These are phyloP conservation scores for Pristionchus japonicus DNA, from an alignment of 2,888 invertebrate genomes.

Conservation along the genomic window DNA sequence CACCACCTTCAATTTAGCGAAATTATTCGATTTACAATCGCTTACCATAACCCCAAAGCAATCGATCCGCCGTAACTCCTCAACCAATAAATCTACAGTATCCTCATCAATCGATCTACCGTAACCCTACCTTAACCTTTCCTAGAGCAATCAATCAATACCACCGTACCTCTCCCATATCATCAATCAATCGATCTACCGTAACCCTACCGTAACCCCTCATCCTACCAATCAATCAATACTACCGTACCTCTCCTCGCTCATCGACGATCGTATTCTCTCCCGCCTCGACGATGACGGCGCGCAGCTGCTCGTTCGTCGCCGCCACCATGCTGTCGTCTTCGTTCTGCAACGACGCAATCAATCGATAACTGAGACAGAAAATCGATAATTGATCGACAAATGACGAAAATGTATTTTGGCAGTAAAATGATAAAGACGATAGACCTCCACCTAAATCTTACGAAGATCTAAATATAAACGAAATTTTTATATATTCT, in stretches of 20 bases:
- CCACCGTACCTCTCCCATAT: constrained; percentile 46
- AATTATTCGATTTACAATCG: background rate
- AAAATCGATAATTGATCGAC: background rate
- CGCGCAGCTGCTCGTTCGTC: constrained; percentile 25
- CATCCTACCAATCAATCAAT: background rate
- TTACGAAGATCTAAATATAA: too few relatives aligned
- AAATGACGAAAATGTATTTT: background rate
- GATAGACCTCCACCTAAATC: too few relatives aligned
- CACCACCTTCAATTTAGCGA: background rate
- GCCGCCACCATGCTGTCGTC: constrained; percentile 46
- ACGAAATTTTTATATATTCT: too few relatives aligned
- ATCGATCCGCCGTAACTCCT: too few relatives aligned
- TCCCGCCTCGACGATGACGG: constrained; percentile 33
- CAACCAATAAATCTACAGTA: background rate
- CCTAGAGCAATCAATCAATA: background rate
- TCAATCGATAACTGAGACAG: background rate
- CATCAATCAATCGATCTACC: background rate
- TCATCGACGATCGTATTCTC: constrained; percentile 39
- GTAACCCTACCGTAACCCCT: background rate
- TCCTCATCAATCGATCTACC: background rate
- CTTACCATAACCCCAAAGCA: too few relatives aligned
- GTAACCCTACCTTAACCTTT: background rate
- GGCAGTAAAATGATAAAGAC: background rate
- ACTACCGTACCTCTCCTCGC: constrained; percentile 41
- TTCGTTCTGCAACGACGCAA: constrained; percentile 41